Evolutionary conservation across 2,888 invertebrate genomes (phyloP), one percentile per base, ranked within the genome.

Genomic region (Mycalesis mineus): DNA sequence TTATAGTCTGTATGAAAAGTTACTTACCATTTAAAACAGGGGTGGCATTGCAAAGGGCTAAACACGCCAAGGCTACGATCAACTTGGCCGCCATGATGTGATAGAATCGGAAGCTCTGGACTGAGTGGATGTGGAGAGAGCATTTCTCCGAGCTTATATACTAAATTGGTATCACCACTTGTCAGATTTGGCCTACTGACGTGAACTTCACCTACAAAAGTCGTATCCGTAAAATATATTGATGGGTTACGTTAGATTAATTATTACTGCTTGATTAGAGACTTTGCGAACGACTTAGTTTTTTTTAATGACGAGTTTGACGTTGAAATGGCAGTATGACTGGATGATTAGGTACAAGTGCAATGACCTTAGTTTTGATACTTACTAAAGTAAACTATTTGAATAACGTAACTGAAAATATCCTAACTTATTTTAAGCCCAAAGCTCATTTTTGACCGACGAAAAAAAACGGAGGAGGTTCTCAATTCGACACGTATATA

Each of bases 101-200:
- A 58, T 68, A 67, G 66, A 68, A 57, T 68, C 64, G 73, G 77
- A 71, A 74, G 75, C 75, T 78, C 72, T 69, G 75, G 68, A 74
- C 59, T 76, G 78, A 86, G 74, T 88, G 86, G 80, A 85, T 88
- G 78, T 69, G 74, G 88, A 77, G 88, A 88, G 80, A 88, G 88
- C 82, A 87, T 88, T 88, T 88, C 88, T 84, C 85, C 78, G 74
- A 71, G 81, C 71, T 84, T 88, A 77, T 87, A 88, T 88, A 88
- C 76, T 63, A 63, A 65, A 64, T 60, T 61, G 61, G 65, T 57
- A 58, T 74, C 80, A 77, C 80, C 81, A 71, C 79, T 75, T 73
- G 74, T 61, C 62, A 71, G 61, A 70, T 70, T 69, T 78, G 81
- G 78, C 78, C 82, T 77, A 78, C 75, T 75, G 71, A 70, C 64